Evolutionary conservation across 53 echinoderm and acorn worm species (phyloP).

Genomic region (Mesocentrotus franciscanus): DNA sequence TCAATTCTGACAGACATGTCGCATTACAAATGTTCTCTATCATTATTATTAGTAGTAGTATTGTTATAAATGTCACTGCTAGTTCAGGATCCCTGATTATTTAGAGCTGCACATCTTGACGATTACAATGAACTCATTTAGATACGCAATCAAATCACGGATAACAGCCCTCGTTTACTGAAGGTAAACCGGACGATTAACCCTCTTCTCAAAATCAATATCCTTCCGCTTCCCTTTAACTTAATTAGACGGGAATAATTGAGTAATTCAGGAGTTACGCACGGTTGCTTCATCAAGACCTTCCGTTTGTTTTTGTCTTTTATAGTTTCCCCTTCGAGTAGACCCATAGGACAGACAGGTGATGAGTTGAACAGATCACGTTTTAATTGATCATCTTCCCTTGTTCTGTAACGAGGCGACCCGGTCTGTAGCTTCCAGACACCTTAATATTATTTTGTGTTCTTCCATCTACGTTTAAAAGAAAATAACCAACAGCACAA

Average conservation of each 20-base stretch:
- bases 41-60: too few relatives aligned
- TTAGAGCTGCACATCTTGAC: background rate
- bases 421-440: background rate
- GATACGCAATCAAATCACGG: background rate
- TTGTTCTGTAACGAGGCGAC: background rate
- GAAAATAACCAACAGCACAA: background rate
- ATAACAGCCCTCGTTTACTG: background rate
- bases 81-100: background rate
- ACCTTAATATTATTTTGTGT: background rate
- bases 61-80: too few relatives aligned
- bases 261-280: constrained; percentile 38
- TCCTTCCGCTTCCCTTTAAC: constrained; percentile 46
- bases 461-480: background rate
- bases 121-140: background rate
- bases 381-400: constrained; percentile 33
- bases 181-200: constrained; percentile 6
- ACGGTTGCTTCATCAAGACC: background rate
- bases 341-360: background rate
- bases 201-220: background rate
- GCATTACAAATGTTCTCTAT: too few relatives aligned
- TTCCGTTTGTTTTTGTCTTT: background rate
- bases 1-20: too few relatives aligned
- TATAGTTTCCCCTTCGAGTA: background rate
- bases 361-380: constrained; percentile 29
- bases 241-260: constrained; percentile 46